phyloP scores from a whole-genome alignment of 2,888 invertebrate genomes.

The Gymnosoma rotundatum region DNA sequence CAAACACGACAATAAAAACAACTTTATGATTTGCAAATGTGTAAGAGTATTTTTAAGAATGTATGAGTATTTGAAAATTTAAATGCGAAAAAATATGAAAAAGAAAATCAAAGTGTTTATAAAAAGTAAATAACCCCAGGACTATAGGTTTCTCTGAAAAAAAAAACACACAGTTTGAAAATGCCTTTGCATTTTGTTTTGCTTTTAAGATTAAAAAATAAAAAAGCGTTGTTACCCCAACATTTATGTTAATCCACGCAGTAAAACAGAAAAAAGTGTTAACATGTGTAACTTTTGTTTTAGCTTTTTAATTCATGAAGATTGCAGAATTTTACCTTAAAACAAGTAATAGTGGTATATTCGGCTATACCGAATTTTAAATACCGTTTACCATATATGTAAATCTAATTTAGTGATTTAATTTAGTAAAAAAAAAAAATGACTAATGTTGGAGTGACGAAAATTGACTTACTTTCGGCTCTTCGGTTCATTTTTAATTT shows the following conservation, averaged over 20 bases:
- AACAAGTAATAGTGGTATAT: too few species aligned
- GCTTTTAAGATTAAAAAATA: not conserved
- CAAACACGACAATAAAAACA: constrained; percentile 25
- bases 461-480: too few species aligned
- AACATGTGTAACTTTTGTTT: too few species aligned
- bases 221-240: not conserved
- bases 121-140: constrained; percentile 27
- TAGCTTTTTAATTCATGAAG: too few species aligned
- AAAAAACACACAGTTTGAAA: not conserved
- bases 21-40: constrained; percentile 13
- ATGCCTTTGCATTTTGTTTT: not conserved
- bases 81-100: not conserved
- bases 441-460: too few species aligned
- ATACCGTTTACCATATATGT: too few species aligned
- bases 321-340: too few species aligned
- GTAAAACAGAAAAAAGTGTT: not conserved
- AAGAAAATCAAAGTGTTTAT: not conserved
- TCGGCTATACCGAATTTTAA: too few species aligned
- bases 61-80: not conserved
- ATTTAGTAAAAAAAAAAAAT: too few species aligned
- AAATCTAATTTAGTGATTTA: too few species aligned
- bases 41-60: not conserved
- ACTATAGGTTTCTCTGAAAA: not conserved
- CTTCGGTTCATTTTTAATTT: too few species aligned
- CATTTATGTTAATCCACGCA: not conserved